These are phyloP conservation scores for Mustela lutreola DNA, from an alignment of 2,113 vertebrate genomes.

Conservation along the genomic window DNA sequence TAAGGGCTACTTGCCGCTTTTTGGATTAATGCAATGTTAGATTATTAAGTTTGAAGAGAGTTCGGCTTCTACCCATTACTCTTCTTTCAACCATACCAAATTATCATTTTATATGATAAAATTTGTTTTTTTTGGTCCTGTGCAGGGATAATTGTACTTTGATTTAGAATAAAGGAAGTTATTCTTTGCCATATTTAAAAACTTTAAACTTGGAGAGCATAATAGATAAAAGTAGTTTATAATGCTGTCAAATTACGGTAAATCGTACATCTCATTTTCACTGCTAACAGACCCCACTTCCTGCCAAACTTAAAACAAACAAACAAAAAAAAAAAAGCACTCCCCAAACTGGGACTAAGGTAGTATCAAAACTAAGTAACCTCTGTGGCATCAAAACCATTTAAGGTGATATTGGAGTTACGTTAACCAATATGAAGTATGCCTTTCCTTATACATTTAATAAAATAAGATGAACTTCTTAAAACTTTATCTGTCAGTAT, in stretches of 20 bases:
- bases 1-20: slow-evolving; percentile 32
- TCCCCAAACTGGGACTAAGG: background rate
- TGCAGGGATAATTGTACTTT: slow-evolving; percentile 1
- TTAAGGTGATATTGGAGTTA: slow-evolving; percentile 26
- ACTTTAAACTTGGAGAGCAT: background rate
- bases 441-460: slow-evolving; percentile 9
- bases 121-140: background rate
- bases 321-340: background rate
- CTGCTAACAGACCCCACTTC: slow-evolving; percentile 5
- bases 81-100: background rate
- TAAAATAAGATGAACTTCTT: background rate
- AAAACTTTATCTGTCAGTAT: slow-evolving; percentile 14
- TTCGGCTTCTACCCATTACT: background rate
- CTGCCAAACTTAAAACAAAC: background rate
- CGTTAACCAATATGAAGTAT: background rate
- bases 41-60: background rate
- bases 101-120: slow-evolving; percentile 31
- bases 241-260: slow-evolving; percentile 24
- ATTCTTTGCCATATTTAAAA: slow-evolving; percentile 22
- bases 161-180: slow-evolving; percentile 48
- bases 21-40: slow-evolving; percentile 13
- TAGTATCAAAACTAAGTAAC: slow-evolving; percentile 7
- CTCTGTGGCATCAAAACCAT: background rate
- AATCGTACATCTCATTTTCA: slow-evolving; percentile 1
- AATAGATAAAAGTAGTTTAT: background rate